Evolutionary conservation across 2,888 invertebrate species (phyloP).

Genomic region (Hirtodrosophila cameraria): DNA sequence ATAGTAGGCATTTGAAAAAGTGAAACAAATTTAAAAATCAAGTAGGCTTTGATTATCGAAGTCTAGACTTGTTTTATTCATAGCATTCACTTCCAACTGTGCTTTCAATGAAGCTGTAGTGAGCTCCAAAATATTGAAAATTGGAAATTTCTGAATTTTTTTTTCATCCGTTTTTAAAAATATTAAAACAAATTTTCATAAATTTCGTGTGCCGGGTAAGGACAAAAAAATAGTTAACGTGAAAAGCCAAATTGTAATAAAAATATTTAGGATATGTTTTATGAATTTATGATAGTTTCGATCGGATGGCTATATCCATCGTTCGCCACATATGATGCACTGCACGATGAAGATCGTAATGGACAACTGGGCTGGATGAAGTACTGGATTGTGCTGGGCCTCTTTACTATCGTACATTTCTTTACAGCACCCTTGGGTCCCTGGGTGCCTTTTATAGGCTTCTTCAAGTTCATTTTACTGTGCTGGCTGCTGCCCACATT

Average conservation of each 20-base stretch:
- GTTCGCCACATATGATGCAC: slow-evolving; percentile 89
- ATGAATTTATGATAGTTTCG: slow-evolving; percentile 85
- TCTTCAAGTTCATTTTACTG: slow-evolving; percentile 96
- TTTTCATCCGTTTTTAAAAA: too few relatives aligned
- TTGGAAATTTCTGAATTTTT: too few relatives aligned
- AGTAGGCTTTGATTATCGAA: too few relatives aligned
- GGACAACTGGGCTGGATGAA: slow-evolving; percentile 95
- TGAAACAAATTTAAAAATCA: too few relatives aligned
- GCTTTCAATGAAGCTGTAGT: too few relatives aligned
- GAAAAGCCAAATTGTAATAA: not conserved
- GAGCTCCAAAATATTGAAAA: too few relatives aligned
- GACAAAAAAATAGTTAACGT: slow-evolving; percentile 2
- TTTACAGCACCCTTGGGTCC: slow-evolving; percentile 96
- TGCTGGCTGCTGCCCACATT: slow-evolving; percentile 97
- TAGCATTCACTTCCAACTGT: too few relatives aligned
- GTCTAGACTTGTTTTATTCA: too few relatives aligned
- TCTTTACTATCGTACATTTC: slow-evolving; percentile 95
- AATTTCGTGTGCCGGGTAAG: slow-evolving; percentile 5
- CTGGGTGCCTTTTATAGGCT: slow-evolving; percentile 98
- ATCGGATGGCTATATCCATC: slow-evolving; percentile 98
- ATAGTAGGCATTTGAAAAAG: too few relatives aligned
- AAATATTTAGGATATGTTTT: slow-evolving; percentile 32
- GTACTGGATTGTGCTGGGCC: slow-evolving; percentile 99
- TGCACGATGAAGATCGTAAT: slow-evolving; percentile 92
- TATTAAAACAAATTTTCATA: too few relatives aligned